Base-by-base conservation (phyloP, 2,797 vertebrate genomes). In the Gymnodraco acuticeps region DNA sequence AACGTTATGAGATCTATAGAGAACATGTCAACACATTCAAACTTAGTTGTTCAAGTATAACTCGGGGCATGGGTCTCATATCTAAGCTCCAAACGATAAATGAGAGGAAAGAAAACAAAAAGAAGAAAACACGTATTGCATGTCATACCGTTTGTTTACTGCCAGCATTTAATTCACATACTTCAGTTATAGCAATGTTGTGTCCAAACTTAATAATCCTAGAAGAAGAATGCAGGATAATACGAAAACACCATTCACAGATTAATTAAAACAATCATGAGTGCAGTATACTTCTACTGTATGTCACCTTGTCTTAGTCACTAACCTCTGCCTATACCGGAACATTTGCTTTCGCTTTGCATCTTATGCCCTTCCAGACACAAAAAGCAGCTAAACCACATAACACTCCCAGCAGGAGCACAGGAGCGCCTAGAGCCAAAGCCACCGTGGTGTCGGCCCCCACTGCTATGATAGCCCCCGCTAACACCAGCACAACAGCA, bases 401-500 rank as follows among this genome's bases (percentile, higher is more conserved):
- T 3, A 89, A 20, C 2, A 91, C 61, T 9, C 90, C 93, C 48
- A 91, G 50, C 46, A 92, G 1, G 2, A 94, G 90, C 13, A 70
- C 70, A 12, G 93, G 93, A 7, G 87, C 90, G 31, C 93, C 93
- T 0, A 94, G 83, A 50, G 91, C 89, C 85, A 93, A 68, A 41
- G 93, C 93, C 72, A 94, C 93, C 0, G 77, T 83, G 42, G 77
- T 72, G 59, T 84, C 47, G 1, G 93, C 91, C 12, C 91, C 90
- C 74, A 93, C 88, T 0, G 93, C 92, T 11, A 94, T 92, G 0
- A 84, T 61, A 73, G 83, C 76, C 8, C 92, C 90, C 0, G 89
- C 93, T 0, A 87, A 9, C 77, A 94, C 77, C 81, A 94, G 2
- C 62, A 90, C 54, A 3, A 77, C 61, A 2, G 90, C 93, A 6